phyloP scores from a whole-genome alignment of 2,888 invertebrate species.

The Trisateles emortualis region DNA sequence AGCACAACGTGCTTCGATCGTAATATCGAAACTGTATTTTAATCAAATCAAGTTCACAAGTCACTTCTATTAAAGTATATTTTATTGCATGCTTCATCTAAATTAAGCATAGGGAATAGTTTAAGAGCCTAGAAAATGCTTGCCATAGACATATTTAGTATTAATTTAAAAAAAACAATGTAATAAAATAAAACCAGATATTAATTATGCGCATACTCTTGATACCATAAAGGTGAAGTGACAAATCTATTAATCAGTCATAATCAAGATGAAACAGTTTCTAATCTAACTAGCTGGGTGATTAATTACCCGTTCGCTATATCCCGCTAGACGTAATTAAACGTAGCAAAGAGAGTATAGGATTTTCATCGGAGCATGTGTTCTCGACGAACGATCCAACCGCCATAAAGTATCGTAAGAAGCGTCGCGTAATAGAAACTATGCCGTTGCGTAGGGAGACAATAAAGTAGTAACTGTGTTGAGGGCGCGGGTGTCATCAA shows the following conservation, averaged over 20 bases:
- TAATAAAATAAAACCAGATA: conserved; percentile 8
- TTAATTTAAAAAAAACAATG: conserved; percentile 12
- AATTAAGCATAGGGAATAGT: too few species aligned
- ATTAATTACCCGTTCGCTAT: conserved; percentile 40
- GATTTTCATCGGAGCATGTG: conserved; percentile 40
- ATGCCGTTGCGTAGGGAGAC: conserved; percentile 67
- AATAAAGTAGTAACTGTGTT: conserved; percentile 70
- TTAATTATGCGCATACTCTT: conserved; percentile 19
- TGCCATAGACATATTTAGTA: background rate
- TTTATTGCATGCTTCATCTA: too few species aligned
- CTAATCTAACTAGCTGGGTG: conserved; percentile 40
- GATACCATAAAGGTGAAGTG: conserved; percentile 28
- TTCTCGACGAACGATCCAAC: conserved; percentile 54
- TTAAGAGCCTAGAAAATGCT: too few species aligned
- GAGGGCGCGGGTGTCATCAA: conserved; percentile 77
- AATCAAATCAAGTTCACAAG: background rate
- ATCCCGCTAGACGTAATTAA: conserved; percentile 40
- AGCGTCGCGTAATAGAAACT: conserved; percentile 75
- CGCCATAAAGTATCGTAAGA: conserved; percentile 73
- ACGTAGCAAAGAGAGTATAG: conserved; percentile 39
- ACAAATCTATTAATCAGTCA: conserved; percentile 45
- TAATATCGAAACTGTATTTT: background rate
- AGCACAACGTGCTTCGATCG: conserved; percentile 1
- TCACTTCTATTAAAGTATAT: too few species aligned
- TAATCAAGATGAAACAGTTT: conserved; percentile 44